Percentiles rank a stretch among this genome's conserved stretches.
Conservation (phyloP, 2,888 invertebrate species). For the Asteroscopus sphinx region DNA sequence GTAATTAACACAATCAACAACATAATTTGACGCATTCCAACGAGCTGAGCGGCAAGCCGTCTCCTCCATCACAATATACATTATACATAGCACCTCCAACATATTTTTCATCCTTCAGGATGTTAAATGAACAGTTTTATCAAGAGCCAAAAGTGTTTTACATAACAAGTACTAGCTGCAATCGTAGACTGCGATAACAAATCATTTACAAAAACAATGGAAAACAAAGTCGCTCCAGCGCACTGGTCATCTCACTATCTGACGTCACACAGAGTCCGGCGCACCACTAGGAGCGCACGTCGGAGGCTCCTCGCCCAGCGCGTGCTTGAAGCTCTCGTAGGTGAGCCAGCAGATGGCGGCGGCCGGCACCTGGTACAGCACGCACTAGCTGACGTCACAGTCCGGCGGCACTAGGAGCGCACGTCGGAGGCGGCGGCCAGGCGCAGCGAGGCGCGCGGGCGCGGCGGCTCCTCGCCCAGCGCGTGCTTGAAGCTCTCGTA, state of each 20-base stretch:
- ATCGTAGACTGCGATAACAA: conserved; percentile 60
- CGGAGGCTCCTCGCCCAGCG: conserved; percentile 70
- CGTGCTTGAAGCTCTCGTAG: conserved; percentile 5
- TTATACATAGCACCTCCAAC: conserved; percentile 71
- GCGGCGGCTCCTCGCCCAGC: too few species aligned
- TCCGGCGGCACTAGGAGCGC: too few species aligned
- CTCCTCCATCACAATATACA: conserved; percentile 55
- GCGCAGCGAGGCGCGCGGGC: too few species aligned
- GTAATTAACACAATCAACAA: conserved; percentile 83
- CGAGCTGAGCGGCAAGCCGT: conserved; percentile 30
- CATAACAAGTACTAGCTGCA: conserved; percentile 57
- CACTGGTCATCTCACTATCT: conserved; percentile 19
- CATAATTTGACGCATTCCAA: conserved; percentile 62
- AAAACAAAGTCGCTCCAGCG: conserved; percentile 47
- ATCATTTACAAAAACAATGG: conserved; percentile 63
- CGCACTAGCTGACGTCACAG: too few species aligned
- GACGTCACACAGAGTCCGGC: conserved; percentile 7
- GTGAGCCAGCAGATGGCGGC: conserved; percentile 76
- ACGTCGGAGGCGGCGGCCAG: too few species aligned
- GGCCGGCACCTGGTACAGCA: too few species aligned
- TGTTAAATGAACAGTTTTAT: conserved; percentile 50
- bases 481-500: too few species aligned
- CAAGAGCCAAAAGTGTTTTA: conserved; percentile 46
- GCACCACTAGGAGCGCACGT: conserved; percentile 66
- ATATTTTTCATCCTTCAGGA: conserved; percentile 70